Evolutionary conservation across 2,888 invertebrate genomes (phyloP).

Genomic region (Macrophya alboannulata): DNA sequence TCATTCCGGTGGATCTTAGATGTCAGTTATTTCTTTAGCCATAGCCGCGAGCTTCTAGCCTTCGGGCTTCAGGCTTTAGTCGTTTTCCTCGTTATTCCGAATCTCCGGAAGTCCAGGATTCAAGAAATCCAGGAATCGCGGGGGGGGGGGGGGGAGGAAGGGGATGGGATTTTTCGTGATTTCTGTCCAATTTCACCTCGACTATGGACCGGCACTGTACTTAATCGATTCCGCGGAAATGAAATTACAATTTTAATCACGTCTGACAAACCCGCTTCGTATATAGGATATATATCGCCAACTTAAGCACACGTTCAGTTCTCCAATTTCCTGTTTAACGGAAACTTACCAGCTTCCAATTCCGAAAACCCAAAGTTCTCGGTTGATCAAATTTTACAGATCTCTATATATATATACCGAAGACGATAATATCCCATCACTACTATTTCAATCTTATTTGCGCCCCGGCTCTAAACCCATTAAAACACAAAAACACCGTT

Average conservation of each 20-base stretch:
- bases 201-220: neutral
- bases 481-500: neutral
- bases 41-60: neutral
- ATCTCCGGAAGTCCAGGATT: constrained; percentile 37
- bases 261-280: constrained; percentile 4
- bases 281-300: constrained; percentile 4
- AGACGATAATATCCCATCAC: neutral
- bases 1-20: constrained; percentile 31
- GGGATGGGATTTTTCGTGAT: neutral
- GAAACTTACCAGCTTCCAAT: neutral
- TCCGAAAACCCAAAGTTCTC: neutral
- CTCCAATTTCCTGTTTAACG: constrained; percentile 28
- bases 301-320: neutral
- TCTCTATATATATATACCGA: neutral
- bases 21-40: constrained; percentile 27
- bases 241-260: constrained; percentile 18
- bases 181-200: constrained; percentile 31
- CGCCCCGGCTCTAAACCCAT: no score
- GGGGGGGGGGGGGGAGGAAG: no score
- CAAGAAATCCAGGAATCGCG: constrained; percentile 21
- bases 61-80: neutral
- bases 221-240: constrained; percentile 37
- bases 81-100: constrained; percentile 26
- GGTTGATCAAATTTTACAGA: neutral
- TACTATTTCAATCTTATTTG: neutral